A percentile compares a stretch with the other conserved stretches of the same genome.
Conservation (phyloP, 2,113 vertebrate genomes). For the Indri indri region DNA sequence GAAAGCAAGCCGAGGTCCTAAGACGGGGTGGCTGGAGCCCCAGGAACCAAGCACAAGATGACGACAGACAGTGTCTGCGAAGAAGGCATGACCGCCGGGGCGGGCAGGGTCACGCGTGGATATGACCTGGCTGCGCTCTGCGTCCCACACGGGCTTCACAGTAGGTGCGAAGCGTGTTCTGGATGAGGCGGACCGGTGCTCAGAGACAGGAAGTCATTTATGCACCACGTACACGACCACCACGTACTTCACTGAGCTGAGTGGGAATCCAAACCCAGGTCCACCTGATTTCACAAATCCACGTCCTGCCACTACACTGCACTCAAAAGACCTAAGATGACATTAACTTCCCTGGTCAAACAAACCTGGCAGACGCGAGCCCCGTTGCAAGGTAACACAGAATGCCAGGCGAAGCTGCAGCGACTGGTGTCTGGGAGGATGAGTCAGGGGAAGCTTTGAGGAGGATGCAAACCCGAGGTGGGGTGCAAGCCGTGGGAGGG, state of each 20-base stretch:
- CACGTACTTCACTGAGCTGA: accelerated
- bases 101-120: accelerated
- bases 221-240: not conserved
- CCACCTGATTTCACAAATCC: too few relatives aligned
- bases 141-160: not conserved
- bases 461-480: accelerated
- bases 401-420: accelerated
- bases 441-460: accelerated
- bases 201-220: not conserved
- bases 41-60: too few relatives aligned
- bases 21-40: not conserved
- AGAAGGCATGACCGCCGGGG: accelerated
- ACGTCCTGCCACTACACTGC: accelerated
- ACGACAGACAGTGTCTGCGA: not conserved
- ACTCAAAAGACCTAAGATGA: accelerated
- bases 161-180: not conserved
- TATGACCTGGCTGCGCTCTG: not conserved
- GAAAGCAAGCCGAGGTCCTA: not conserved
- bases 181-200: not conserved
- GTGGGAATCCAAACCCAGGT: not conserved
- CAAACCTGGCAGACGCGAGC: not conserved
- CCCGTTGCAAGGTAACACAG: accelerated
- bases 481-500: accelerated
- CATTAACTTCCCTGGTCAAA: not conserved
- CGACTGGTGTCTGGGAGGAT: accelerated